Base-by-base conservation (phyloP, 2,797 vertebrate species). In the Syngnathus acus region DNA sequence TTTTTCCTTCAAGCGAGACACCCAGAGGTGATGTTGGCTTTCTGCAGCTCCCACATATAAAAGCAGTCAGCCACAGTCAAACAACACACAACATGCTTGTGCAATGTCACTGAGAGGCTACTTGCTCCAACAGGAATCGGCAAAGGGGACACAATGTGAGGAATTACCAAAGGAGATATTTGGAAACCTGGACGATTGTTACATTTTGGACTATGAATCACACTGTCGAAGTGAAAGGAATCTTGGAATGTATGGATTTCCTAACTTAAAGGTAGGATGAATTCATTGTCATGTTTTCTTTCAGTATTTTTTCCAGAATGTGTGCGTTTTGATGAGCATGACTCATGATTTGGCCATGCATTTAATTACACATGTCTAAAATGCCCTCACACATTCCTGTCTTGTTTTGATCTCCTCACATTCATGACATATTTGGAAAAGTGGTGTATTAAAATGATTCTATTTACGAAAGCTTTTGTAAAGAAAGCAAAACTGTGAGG, bases 31-130 rank as follows among this genome's bases (percentile, higher is more conserved):
- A 40, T 2, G 60, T 3, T 51, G 54, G 68, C 68, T 0, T 37
- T 0, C 37, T 77, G 77, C 84, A 85, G 76, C 65, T 43, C 65
- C 2, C 9, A 19, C 4, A 37, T 85, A 85, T 88, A 87, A 84
- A 88, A 82, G 64, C 67, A 73, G 66, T 32, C 48, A 42, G 66
- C 40, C 0, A 0, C 69, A 32, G 54, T 8, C 23, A 3, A 61
- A 51, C 0, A 23, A 68, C 68, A 71, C 67, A 77, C 62, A 53
- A 69, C 70, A 23, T 5, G 72, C 65, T 72, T 66, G 73, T 70
- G 78, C 73, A 74, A 71, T 5, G 65, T 3, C 9, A 67, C 48
- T 47, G 64, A 14, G 62, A 76, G 73, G 70, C 76, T 71, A 72
- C 62, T 54, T 62, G 67, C 66, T 69, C 62, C 60, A n/a, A 53